Evolutionary conservation across 1,140 invertebrate species (phyloP), one percentile per base, ranked within the genome.

Genomic region (Achatina immaculata): DNA sequence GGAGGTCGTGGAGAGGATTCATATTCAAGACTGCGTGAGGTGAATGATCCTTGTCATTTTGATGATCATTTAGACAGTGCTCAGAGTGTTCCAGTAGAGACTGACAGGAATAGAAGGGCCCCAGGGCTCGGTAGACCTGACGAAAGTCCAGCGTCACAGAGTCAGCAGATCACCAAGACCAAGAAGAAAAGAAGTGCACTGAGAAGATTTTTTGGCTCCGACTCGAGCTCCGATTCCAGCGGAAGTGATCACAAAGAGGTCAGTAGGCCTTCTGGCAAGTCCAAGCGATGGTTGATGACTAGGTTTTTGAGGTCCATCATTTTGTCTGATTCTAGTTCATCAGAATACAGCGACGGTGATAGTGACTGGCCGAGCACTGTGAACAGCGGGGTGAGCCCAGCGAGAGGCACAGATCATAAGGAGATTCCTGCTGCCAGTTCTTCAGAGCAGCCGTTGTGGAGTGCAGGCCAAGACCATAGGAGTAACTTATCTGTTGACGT

Each of bases 321-420:
- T 28, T 66, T 66, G 9, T 66, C 62, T 66, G 62, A 66, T 66
- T 66, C 62, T 28, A 66, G 62, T 28, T 66, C 62, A 66, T 66
- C 62, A 66, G 62, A 66, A 28, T 19, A 66, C 28, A 28, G 28
- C 31, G 62, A 66, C 19, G 62, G 62, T 11, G 48, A 51, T 51
- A 24, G 48, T 51, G 48, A 11, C 48, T 11, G 11, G 24, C 48
- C 48, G 24, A 24, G 48, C 11, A 51, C 48, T 14, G 11, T 51
- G 24, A 11, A 51, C 11, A 51, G 48, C 48, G 11, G 24, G 48
- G 48, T 14, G 48, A 51, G 24, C 48, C 24, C 24, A 51, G 48
- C 11, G 48, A 51, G 24, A 11, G 11, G 24, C 24, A 11, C 48
- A 51, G n/a, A n/a, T n/a, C n/a, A n/a, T n/a, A n/a, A n/a, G n/a